Evolutionary conservation across 2,888 invertebrate species (phyloP), one percentile per base, ranked within the genome.

Genomic region (Autographa gamma): DNA sequence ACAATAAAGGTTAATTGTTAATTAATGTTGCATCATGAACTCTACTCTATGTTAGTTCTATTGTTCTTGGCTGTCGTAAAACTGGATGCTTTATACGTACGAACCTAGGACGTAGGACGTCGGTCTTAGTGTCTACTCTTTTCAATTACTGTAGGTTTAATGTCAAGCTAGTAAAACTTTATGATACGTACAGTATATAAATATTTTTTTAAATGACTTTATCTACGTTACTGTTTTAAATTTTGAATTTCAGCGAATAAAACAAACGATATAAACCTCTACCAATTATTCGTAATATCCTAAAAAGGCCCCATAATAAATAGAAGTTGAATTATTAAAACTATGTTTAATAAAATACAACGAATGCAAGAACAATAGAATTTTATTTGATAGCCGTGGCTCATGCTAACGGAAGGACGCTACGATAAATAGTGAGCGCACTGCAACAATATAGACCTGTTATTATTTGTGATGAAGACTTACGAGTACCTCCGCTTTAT

Each of bases 1-100:
- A 79, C 81, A 81, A 81, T 79, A 79, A 81, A 78, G 69, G 73
- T 81, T 79, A 81, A 74, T 79, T 74, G 48, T 67, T 58, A 78
- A 71, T 69, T 67, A 74, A 78, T 74, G 74, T 73, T 77, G 78
- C 67, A 58, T 66, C 78, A 54, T 68, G 67, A 68, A 77, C 63
- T 76, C 38, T 11, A 56, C 66, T 59, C 58, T 77, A 61, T 60
- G 54, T 66, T 76, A 56, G 62, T 67, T 70, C 77, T 48, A 80
- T 77, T 80, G 81, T 80, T 77, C 41, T 13, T 7, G 18, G 32
- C 38, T 18, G 59, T 66, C 65, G 32, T 71, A 71, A 80, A 77
- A 77, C 67, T 71, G 52, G 61, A 66, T 56, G 63, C 32, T 38
- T 71, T 63, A 9, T 63, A 32, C 14, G 18, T 14, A 56, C 11